phyloP scores from a whole-genome alignment of 2,113 vertebrate species.

The Gallinago undulata region DNA sequence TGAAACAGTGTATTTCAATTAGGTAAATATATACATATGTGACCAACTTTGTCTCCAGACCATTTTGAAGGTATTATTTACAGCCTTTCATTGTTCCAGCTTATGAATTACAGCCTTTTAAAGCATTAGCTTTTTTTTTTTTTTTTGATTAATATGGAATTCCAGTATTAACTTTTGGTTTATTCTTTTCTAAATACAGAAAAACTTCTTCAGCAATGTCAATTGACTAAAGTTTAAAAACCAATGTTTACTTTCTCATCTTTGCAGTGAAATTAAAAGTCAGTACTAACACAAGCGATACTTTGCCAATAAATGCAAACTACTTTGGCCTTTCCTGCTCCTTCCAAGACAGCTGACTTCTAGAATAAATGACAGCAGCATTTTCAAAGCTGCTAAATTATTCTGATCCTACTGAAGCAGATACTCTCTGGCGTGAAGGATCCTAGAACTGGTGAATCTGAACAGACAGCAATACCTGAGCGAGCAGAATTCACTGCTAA shows the following conservation, averaged over 20 bases:
- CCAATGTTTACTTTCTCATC: background rate
- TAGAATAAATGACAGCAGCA: constrained; percentile 33
- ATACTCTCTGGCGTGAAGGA: constrained; percentile 4
- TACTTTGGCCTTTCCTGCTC: constrained; percentile 19
- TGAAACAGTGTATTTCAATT: background rate
- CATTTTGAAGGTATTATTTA: background rate
- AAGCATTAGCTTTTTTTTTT: background rate
- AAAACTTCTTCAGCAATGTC: background rate
- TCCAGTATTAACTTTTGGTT: background rate
- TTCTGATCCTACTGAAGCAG: constrained; percentile 23
- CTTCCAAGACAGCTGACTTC: constrained; percentile 21
- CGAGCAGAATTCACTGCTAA: constrained; percentile 8
- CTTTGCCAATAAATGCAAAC: constrained; percentile 44
- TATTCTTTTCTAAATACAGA: background rate
- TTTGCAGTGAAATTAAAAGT: constrained; percentile 7
- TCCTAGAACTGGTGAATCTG: constrained; percentile 21
- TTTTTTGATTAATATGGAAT: background rate
- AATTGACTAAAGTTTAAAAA: background rate
- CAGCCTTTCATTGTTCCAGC: background rate
- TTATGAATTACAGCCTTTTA: background rate
- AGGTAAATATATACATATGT: background rate
- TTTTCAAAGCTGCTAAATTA: constrained; percentile 59
- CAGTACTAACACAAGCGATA: background rate
- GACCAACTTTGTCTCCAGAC: background rate
- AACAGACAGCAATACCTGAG: constrained; percentile 19